phyloP scores from a whole-genome alignment of 2,888 invertebrate genomes.

The Caenorhabditis afra region DNA sequence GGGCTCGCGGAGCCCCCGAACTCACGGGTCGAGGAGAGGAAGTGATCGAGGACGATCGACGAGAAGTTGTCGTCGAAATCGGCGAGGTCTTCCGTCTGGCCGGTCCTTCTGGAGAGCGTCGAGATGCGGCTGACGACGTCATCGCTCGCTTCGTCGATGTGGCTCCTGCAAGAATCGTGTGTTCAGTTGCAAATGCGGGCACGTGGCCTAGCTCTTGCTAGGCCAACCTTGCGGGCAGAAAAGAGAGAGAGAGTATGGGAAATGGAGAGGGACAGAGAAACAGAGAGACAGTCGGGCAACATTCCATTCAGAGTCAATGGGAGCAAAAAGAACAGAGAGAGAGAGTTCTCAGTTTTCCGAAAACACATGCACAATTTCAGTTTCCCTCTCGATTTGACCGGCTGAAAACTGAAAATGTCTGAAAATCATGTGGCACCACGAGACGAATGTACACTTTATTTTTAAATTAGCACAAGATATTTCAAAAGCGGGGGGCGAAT shows the following conservation, averaged over 20 bases:
- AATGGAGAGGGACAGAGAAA: slow-evolving; percentile 21
- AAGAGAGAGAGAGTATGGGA: slow-evolving; percentile 5
- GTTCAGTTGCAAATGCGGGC: background rate
- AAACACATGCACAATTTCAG: slow-evolving; percentile 33
- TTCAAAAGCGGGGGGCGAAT: background rate
- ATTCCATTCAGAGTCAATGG: slow-evolving; percentile 39
- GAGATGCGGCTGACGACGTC: slow-evolving; percentile 56
- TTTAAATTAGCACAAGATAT: slow-evolving; percentile 7
- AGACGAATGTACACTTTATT: slow-evolving; percentile 43
- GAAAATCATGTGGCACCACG: background rate
- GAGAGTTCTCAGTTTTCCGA: background rate
- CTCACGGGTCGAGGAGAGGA: slow-evolving; percentile 61
- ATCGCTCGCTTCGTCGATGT: slow-evolving; percentile 55
- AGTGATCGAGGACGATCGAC: slow-evolving; percentile 71
- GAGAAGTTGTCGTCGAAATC: slow-evolving; percentile 73
- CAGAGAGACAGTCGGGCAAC: slow-evolving; percentile 57
- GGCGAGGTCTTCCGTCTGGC: slow-evolving; percentile 69
- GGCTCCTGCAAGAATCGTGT: slow-evolving; percentile 32
- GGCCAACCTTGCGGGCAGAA: background rate
- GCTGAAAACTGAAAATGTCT: slow-evolving; percentile 35
- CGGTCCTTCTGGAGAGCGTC: slow-evolving; percentile 62
- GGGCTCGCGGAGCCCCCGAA: background rate
- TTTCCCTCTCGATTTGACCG: background rate
- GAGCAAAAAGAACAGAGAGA: slow-evolving; percentile 7
- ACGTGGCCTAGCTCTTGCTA: background rate